Evolutionary conservation across 2,113 vertebrate genomes (phyloP), one percentile per base, ranked within the genome.

Genomic region (Hyla sarda): DNA sequence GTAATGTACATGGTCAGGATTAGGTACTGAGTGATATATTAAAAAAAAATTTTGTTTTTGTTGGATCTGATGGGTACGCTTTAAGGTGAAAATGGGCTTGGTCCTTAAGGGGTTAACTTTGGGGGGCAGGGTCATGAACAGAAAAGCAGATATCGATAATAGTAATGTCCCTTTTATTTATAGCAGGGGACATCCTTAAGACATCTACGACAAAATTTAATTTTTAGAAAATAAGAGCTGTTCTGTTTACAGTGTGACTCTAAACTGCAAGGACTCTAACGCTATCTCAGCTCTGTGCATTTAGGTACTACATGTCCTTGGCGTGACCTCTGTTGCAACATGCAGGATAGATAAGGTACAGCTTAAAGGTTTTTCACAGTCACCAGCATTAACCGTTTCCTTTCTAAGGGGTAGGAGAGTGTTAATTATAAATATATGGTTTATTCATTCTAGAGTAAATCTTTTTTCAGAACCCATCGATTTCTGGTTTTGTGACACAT

Each of bases 261-360:
- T 65, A 47, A 62, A 17, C 56, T 72, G 30, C 12, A 30, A 21
- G 21, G 37, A 32, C 30, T 21, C 9, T 32, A 28, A 25, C 60
- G 25, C 9, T n/a, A 74, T 62, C 16, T 25, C 11, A 32, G 41
- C 16, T 50, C 48, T 73, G 52, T 83, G 52, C n/a, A 75, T 58
- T 76, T 82, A 82, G 34, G 50, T 41, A 54, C 25, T 60, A 3
- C 41, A 32, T 45, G 69, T 82, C 85, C 77, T 87, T 87, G 67
- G 28, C 48, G 41, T 82, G 54, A 82, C 85, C 85, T 87, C 69
- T 74, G 41, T 50, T 81, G 52, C 32, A 8, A 81, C 84, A 81
- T 45, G 52, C 50, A 81, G 52, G 41, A 41, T 21, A 82, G 67
- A 80, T 75, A 81, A 81, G 30, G 12, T 32, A 75, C 48, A 62